Evolutionary conservation across 2,888 invertebrate genomes (phyloP).

Genomic region (Macrosiphum euphorbiae): DNA sequence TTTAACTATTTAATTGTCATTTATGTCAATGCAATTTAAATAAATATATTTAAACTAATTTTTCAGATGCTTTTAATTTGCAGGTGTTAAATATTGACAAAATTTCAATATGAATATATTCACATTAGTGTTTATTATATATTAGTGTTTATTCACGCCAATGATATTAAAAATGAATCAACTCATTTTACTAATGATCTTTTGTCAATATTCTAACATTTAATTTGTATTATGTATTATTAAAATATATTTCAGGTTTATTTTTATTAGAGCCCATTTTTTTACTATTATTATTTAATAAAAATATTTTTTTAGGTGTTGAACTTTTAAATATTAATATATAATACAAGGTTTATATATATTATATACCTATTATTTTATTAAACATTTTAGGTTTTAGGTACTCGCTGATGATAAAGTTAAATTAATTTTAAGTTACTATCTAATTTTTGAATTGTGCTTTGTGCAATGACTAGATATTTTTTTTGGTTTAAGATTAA

Average conservation of each 20-base stretch:
- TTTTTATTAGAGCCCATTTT: slow-evolving; percentile 38
- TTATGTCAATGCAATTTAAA: slow-evolving; percentile 14
- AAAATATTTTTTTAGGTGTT: neutral
- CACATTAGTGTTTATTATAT: too few relatives aligned
- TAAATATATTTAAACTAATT: neutral
- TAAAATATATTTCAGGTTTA: slow-evolving; percentile 45
- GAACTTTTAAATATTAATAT: neutral
- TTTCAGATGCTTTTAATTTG: slow-evolving; percentile 36
- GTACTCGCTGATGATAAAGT: neutral
- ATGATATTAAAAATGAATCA: neutral
- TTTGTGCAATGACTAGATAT: neutral
- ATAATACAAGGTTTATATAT: neutral
- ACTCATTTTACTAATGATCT: slow-evolving; percentile 3
- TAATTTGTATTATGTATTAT: neutral
- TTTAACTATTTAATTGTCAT: neutral
- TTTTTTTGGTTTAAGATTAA: neutral
- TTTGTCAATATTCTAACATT: slow-evolving; percentile 33
- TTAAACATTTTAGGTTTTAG: neutral
- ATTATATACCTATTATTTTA: neutral
- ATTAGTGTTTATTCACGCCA: too few relatives aligned
- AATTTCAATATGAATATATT: neutral
- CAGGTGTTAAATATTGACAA: slow-evolving; percentile 36
- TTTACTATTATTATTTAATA: neutral
- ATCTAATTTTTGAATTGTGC: neutral
- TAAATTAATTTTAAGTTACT: neutral